Percentiles rank a stretch among this genome's conserved stretches.
phyloP scores from a whole-genome alignment of 2,888 invertebrate genomes.

The Brenthis hecate region DNA sequence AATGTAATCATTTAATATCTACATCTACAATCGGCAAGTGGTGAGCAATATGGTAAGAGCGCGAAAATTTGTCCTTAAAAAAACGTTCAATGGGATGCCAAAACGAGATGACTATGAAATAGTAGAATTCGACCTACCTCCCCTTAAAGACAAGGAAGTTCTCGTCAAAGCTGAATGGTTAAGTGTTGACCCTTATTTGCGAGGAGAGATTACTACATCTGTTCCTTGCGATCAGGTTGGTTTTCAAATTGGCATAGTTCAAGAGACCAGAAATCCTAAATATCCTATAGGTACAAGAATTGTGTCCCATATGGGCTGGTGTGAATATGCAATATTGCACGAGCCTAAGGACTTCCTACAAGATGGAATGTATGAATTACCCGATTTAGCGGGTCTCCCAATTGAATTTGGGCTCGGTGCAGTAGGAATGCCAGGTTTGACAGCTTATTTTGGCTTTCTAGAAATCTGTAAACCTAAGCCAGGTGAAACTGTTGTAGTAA shows the following conservation, averaged over 20 bases:
- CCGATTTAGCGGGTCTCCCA: constrained; percentile 73
- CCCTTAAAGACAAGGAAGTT: constrained; percentile 78
- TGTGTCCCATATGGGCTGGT: constrained; percentile 84
- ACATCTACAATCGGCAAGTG: constrained; percentile 2
- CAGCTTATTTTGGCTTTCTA: constrained; percentile 85
- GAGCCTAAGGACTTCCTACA: constrained; percentile 4
- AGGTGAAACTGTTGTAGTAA: constrained; percentile 86
- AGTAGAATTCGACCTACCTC: constrained; percentile 82
- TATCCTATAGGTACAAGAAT: constrained; percentile 82
- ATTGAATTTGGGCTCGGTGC: constrained; percentile 80
- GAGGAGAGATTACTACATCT: constrained; percentile 31
- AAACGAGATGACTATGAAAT: constrained; percentile 81
- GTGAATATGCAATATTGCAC: constrained; percentile 37
- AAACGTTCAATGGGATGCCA: constrained; percentile 81
- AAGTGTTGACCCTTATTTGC: constrained; percentile 55
- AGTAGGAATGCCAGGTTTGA: constrained; percentile 85
- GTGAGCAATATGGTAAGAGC: constrained; percentile 67
- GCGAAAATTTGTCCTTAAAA: constrained; percentile 80
- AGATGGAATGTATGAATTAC: constrained; percentile 54
- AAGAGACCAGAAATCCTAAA: constrained; percentile 81
- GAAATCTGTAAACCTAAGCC: constrained; percentile 85
- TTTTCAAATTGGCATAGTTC: constrained; percentile 61
- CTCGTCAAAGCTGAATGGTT: constrained; percentile 54
- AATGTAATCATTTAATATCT: constrained; percentile 3
- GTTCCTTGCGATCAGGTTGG: constrained; percentile 52